Evolutionary conservation across 2,113 vertebrate genomes (phyloP).

Genomic region (Seriola dumerili): DNA sequence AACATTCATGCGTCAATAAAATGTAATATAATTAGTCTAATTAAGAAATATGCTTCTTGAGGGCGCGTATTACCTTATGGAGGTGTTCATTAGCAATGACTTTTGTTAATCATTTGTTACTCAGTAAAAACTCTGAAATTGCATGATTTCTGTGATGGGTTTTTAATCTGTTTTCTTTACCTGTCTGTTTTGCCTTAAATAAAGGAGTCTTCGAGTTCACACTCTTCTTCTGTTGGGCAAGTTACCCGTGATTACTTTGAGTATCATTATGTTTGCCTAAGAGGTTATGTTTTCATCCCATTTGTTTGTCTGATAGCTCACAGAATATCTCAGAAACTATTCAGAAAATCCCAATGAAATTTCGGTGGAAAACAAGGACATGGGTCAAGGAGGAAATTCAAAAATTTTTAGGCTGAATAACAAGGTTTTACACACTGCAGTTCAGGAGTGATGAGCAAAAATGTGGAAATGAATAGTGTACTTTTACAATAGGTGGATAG

Average conservation of each 20-base stretch:
- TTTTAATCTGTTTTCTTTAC: neutral
- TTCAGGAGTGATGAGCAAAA: neutral
- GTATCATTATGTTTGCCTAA: too few species aligned
- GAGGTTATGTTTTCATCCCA: neutral
- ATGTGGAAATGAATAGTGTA: neutral
- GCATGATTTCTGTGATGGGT: neutral
- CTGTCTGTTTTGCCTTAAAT: neutral
- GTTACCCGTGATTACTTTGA: too few species aligned
- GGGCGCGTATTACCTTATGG: neutral
- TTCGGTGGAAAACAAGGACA: neutral
- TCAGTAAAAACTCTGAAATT: conserved; percentile 7
- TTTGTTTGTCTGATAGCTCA: neutral
- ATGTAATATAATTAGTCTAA: conserved; percentile 36
- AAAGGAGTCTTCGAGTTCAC: neutral
- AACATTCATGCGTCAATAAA: conserved; percentile 42
- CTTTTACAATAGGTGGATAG: neutral
- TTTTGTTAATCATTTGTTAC: conserved; percentile 21
- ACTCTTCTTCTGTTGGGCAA: too few species aligned
- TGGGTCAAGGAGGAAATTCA: neutral
- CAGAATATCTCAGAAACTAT: too few species aligned
- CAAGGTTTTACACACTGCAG: neutral
- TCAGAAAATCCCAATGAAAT: neutral
- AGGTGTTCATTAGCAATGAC: conserved; percentile 12
- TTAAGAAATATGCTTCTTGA: conserved; percentile 40
- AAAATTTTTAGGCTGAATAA: too few species aligned